Evolutionary conservation across 2,797 vertebrate species (phyloP), one percentile per base, ranked within the genome.

Genomic region (Eulemur albifrons): DNA sequence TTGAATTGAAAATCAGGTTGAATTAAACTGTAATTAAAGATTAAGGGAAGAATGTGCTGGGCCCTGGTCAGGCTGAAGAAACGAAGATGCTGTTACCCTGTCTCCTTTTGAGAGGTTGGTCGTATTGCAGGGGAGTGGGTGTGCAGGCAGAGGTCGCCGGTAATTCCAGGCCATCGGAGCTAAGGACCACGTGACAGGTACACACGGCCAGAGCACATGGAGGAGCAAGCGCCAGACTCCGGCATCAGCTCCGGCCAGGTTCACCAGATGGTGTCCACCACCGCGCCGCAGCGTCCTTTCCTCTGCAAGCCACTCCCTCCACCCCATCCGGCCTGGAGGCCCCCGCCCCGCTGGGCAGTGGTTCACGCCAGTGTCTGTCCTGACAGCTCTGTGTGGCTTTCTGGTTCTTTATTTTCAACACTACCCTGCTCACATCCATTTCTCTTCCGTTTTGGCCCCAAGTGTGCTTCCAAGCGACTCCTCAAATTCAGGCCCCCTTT

Each of bases 1-100:
- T 32, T 52, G 40, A 18, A 92, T 43, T 65, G 20, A 93, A 96
- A 95, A 75, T 80, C 69, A 90, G 88, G 77, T n/a, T 35, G 59
- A 77, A 96, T 93, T 86, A 95, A 83, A 72, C 17, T 59, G 13
- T 75, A 82, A 86, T 84, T 83, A 88, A 93, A 54, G 63, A 79
- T 83, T 54, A n/a, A 85, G 70, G n/a, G 73, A 80, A 93, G 10
- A 38, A 21, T 61, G 20, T 23, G 11, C 21, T 23, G 9, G 18
- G 79, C 52, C 18, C 35, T 32, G 40, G n/a, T 61, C 17, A 90
- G 40, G 20, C 43, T 54, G 48, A 73, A 87, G 91, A 88, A 76
- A 54, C 18, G 45, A 80, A 88, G n/a, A 50, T 50, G 17, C 6
- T 8, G 3, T n/a, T 43, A 35, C 40, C 25, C n/a, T 1, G 17